These are phyloP conservation scores for Cantharis nigra DNA, from an alignment of 2,888 invertebrate genomes.

Conservation along the genomic window DNA sequence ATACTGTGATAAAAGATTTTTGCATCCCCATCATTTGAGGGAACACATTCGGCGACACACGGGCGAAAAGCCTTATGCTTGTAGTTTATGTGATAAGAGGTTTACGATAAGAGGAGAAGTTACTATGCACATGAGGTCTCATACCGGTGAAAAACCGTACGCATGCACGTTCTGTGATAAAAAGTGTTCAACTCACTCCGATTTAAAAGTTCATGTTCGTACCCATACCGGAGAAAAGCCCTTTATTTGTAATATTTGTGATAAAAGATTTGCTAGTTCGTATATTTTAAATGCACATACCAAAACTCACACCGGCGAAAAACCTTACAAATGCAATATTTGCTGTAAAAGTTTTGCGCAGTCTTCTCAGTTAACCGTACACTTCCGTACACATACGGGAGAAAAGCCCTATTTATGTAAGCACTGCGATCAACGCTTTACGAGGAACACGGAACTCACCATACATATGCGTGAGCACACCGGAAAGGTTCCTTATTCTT, in stretches of 20 bases:
- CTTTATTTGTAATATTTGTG: slow-evolving; percentile 48
- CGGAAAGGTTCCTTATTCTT: slow-evolving; percentile 52
- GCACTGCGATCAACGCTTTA: slow-evolving; percentile 48
- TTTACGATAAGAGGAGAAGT: slow-evolving; percentile 46
- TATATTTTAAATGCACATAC: slow-evolving; percentile 65
- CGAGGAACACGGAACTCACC: slow-evolving; percentile 52
- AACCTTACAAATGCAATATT: slow-evolving; percentile 62
- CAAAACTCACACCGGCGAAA: slow-evolving; percentile 66
- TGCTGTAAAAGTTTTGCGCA: slow-evolving; percentile 67
- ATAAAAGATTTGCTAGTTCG: slow-evolving; percentile 63
- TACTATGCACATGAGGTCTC: slow-evolving; percentile 55
- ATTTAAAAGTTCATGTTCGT: slow-evolving; percentile 41
- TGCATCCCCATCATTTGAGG: slow-evolving; percentile 51
- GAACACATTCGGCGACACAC: slow-evolving; percentile 52
- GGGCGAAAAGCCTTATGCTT: slow-evolving; percentile 53
- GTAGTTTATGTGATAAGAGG: slow-evolving; percentile 49
- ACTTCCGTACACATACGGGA: slow-evolving; percentile 62
- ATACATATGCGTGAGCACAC: slow-evolving; percentile 54
- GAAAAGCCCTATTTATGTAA: slow-evolving; percentile 43
- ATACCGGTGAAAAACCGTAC: slow-evolving; percentile 60
- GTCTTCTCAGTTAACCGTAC: slow-evolving; percentile 62
- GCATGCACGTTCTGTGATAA: slow-evolving; percentile 62
- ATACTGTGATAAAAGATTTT: slow-evolving; percentile 52
- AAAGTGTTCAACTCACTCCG: slow-evolving; percentile 59
- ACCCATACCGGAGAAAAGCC: slow-evolving; percentile 43